These are phyloP conservation scores for Pogonocherus hispidulus DNA, from an alignment of 2,888 invertebrate species.

Conservation along the genomic window DNA sequence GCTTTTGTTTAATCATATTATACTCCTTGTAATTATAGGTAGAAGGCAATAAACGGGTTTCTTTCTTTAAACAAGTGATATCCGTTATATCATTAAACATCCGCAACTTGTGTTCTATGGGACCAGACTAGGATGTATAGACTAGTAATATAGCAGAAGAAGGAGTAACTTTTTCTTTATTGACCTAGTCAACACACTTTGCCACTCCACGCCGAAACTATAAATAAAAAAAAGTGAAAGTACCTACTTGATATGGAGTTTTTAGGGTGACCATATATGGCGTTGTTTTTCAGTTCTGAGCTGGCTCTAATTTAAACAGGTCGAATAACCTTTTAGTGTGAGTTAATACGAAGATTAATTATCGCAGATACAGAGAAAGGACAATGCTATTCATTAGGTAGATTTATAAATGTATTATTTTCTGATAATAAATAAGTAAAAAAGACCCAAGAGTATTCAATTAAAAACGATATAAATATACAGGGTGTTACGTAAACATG, in stretches of 20 bases:
- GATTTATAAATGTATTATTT: conserved; percentile 15
- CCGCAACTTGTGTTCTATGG: too few relatives aligned
- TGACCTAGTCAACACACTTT: conserved; percentile 6
- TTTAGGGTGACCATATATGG: conserved; percentile 30
- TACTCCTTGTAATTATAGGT: too few relatives aligned
- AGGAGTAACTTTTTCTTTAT: conserved; percentile 9
- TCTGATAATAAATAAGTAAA: too few relatives aligned
- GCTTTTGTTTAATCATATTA: too few relatives aligned
- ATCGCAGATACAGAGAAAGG: conserved; percentile 22
- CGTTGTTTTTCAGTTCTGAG: conserved; percentile 10
- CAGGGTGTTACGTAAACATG: too few relatives aligned
- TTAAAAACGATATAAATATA: too few relatives aligned
- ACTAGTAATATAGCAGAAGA: too few relatives aligned
- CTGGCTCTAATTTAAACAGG: conserved; percentile 13
- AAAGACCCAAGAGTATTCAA: too few relatives aligned
- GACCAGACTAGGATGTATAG: too few relatives aligned
- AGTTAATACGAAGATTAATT: conserved; percentile 33
- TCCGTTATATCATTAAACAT: too few relatives aligned
- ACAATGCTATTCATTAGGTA: neutral
- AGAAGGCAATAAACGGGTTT: too few relatives aligned
- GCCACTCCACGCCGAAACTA: neutral
- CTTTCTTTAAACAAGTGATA: too few relatives aligned
- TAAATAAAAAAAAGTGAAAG: conserved; percentile 28
- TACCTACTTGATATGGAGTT: conserved; percentile 7
- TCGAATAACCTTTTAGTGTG: conserved; percentile 20